Percentiles rank a stretch among this genome's conserved stretches.
Evolutionary conservation across 1,140 invertebrate genomes (phyloP).

Genomic region (Papilio xuthus): DNA sequence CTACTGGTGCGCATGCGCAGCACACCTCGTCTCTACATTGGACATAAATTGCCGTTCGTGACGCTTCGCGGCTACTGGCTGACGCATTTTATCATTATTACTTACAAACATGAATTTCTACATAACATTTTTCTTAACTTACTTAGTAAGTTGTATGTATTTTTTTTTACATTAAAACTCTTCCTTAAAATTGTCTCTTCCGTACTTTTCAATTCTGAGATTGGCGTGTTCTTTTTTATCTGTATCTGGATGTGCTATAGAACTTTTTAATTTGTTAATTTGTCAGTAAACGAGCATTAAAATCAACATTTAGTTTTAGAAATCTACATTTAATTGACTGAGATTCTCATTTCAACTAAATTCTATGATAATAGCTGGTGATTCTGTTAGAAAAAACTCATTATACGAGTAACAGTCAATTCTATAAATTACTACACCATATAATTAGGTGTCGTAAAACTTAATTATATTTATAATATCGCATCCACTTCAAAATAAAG

Average conservation of each 20-base stretch:
- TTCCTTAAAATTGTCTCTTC: too few species aligned
- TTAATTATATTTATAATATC: constrained; percentile 43
- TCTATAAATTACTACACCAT: background rate
- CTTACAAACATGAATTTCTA: background rate
- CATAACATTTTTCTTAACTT: background rate
- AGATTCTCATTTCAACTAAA: too few species aligned
- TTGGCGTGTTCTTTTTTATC: too few species aligned
- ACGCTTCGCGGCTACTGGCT: background rate
- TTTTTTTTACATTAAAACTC: too few species aligned
- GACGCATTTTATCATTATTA: background rate
- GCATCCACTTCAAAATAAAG: constrained; percentile 40
- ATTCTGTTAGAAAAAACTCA: background rate
- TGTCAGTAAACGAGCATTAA: too few species aligned
- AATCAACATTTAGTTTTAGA: too few species aligned
- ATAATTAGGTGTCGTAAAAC: constrained; percentile 25
- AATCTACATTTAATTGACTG: too few species aligned
- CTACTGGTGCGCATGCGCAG: constrained; percentile 5
- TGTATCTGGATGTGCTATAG: too few species aligned
- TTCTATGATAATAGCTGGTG: too few species aligned
- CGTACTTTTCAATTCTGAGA: too few species aligned
- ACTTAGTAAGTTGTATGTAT: background rate
- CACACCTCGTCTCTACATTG: background rate
- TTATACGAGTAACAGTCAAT: background rate
- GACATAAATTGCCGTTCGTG: constrained; percentile 8
- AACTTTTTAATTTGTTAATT: too few species aligned